Evolutionary conservation across 2,888 invertebrate species (phyloP), one percentile per base, ranked within the genome.

Genomic region (Microdon myrmicae): DNA sequence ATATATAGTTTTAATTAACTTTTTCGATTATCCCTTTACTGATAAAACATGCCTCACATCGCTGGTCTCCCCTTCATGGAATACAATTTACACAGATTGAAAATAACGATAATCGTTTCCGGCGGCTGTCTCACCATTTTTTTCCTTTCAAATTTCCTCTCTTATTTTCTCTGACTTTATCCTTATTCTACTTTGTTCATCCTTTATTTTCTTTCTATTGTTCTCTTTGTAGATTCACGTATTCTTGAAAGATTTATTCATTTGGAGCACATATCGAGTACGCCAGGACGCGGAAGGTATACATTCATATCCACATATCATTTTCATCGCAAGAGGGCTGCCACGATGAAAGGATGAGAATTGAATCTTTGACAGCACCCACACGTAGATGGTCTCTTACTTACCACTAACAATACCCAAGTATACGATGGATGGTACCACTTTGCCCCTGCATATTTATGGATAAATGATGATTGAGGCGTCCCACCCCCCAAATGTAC

Each of bases 221-320:
- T 35, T 34, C 9, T 34, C 26, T 31, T 53, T 64, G 43, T 51
- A 64, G 58, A 17, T 53, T 56, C 56, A 56, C 51, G 45, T 47
- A 45, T 51, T 43, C 51, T 47, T 58, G 39, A 43, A 58, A 32
- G 47, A 58, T 47, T 64, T 58, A 45, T 53, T 64, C 38, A 47
- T 64, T 53, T 45, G 47, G 58, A 58, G 45, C 45, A n/a, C n/a
- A n/a, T 43, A 31, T 28, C 32, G 35, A 25, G 41, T 26, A 51
- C 29, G 37, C 19, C 28, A 26, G 19, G 12, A 23, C 23, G 28
- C 38, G 14, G 32, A 23, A 22, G 19, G 41, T 39, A 39, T 32
- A 31, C 49, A 39, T 49, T 49, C 32, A 20, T n/a, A 39, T 23
- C 23, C 13, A 12, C 16, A 28, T 19, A 49, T 49, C 32, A 25